phyloP scores from a whole-genome alignment of 2,888 invertebrate species.

The Glyphotaelius pellucidus region DNA sequence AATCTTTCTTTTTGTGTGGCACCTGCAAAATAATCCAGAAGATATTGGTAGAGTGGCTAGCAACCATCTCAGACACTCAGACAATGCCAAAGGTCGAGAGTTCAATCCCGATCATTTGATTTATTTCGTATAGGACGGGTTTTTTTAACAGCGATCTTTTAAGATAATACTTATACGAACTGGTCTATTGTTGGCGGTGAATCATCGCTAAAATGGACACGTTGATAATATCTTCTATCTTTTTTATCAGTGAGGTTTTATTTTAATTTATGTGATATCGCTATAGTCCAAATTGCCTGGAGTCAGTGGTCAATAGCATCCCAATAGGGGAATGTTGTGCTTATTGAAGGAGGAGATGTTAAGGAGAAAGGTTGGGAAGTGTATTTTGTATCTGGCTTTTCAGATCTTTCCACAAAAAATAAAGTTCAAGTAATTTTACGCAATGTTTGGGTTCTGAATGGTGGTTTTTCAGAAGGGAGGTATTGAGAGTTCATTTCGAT shows the following conservation, averaged over 20 bases:
- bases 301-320: neutral
- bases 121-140: neutral
- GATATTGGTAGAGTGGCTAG: neutral
- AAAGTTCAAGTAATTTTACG: too few species aligned
- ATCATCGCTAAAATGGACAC: too few species aligned
- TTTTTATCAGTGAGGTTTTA: too few species aligned
- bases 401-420: too few species aligned
- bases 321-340: neutral
- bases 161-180: neutral
- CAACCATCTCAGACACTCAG: neutral
- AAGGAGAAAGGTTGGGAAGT: neutral
- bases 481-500: too few species aligned
- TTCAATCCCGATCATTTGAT: neutral
- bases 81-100: conserved; percentile 2
- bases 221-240: neutral
- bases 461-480: too few species aligned
- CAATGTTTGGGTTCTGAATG: too few species aligned
- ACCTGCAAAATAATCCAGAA: neutral
- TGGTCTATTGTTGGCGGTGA: too few species aligned
- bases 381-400: neutral
- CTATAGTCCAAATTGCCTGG: neutral
- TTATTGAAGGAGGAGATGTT: neutral
- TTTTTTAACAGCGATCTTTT: neutral
- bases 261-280: neutral
- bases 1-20: neutral